Base-by-base conservation (phyloP, 2,888 invertebrate genomes). In the Thera obeliscata region DNA sequence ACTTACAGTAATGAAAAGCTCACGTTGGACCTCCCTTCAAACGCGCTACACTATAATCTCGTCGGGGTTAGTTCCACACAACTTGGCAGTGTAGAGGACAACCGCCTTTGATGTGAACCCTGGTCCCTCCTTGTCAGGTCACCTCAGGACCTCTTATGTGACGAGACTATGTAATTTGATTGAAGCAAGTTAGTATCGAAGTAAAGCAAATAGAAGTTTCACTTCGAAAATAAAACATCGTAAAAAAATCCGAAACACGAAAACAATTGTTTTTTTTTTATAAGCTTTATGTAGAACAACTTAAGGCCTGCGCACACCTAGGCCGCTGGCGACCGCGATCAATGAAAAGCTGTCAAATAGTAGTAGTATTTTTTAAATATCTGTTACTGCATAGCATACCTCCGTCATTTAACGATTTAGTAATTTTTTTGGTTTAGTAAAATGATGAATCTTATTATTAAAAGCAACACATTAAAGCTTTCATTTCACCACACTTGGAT, bases 51-150 rank as follows among this genome's bases (percentile, higher is more conserved):
- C 4, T 46, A 56, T 63, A 52, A 64, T 67, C 64, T 68, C 56
- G 60, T 7, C 46, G 38, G 38, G 9, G 35, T 56, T 56, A 61
- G 36, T 54, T 54, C 61, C 61, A 61, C 64, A 64, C 64, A 61
- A 61, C 54, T 65, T 58, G 54, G 58, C 61, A 50, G 61, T 41
- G 46, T 54, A 59, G 59, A 59, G 62, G 65, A 65, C 59, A 65
- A 56, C 52, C 52, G 56, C 60, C 66, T 63, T 69, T 69, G 63
- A 69, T 63, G 65, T 69, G 63, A 66, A 65, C 62, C 62, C 48
- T 48, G 52, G 22, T 0, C 22, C 22, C 22, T 22, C 22, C 22
- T 1, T 22, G 33, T 35, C 36, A 63, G 61, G 62, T 66, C 69
- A 65, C 50, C 65, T 61, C 57, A 64, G 52, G 46, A 49, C 35